Base-by-base conservation (phyloP, 2,113 vertebrate species). In the Paedocypris sp. region DNA sequence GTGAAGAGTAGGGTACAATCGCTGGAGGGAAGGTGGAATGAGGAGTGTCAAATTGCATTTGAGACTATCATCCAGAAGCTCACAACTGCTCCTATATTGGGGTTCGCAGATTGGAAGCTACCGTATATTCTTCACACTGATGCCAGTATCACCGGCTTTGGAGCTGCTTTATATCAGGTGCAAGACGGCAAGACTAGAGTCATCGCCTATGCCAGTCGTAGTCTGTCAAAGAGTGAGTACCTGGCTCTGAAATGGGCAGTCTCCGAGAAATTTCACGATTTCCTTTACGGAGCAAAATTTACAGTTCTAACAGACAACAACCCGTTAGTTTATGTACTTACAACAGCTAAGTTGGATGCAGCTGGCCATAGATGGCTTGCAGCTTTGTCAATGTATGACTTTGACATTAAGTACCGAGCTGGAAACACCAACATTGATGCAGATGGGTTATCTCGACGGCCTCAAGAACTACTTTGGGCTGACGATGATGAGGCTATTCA, bases 191-290 rank as follows among this genome's bases (percentile, higher is more conserved):
- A 59, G 8, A 43, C 23, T 1, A 60, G 60, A 25, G 62, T 66
- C 1, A n/a, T 73, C 1, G 52, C 71, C 4, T 69, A 59, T 12
- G 58, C 61, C 4, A 66, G 70, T n/a, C 10, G 32, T 1, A 62
- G 61, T 4, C 54, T 64, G 0, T 36, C 43, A 1, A 48, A 35
- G 12, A 68, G 49, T 47, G 60, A 71, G 11, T 69, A 69, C 10
- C 48, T 69, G 3, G 62, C 66, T 0, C 43, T 70, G 1, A 72
- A 70, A 39, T 72, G 69, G 66, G 66, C 63, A 5, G 33, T 75
- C 2, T 41, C 57, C 10, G 50, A 76, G 2, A 70, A 54, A 11
- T 67, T 70, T 12, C 49, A 67, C 33, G 60, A 68, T 6, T 71
- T 43, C 9, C n/a, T 73, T 2, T 73, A 70, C 35, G 70, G 51